Conservation (phyloP, 2,113 vertebrate species). For the Oreotrochilus melanogaster region DNA sequence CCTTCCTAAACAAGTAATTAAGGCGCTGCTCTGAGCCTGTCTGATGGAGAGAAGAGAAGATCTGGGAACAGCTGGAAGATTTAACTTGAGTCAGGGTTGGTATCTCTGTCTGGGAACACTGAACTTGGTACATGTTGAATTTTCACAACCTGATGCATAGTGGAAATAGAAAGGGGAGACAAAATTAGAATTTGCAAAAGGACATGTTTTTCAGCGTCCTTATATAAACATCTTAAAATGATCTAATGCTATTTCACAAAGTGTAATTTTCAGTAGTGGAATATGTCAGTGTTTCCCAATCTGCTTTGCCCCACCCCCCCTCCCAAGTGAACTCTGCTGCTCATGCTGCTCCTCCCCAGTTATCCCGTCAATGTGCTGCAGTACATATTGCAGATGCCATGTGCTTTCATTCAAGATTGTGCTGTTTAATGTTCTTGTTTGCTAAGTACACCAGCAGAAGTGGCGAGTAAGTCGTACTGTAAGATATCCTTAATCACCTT, state of each 20-base stretch:
- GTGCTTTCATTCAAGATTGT: background rate
- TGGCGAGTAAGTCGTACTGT: background rate
- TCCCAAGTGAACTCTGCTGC: background rate
- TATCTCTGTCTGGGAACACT: conserved; percentile 30
- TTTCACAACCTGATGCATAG: conserved; percentile 47
- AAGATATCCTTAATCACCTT: background rate
- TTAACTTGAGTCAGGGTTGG: background rate
- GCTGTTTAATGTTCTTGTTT: background rate
- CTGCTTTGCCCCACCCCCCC: conserved; percentile 3
- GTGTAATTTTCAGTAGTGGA: conserved; percentile 70
- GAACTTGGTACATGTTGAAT: background rate
- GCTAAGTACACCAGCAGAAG: background rate
- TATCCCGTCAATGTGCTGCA: background rate
- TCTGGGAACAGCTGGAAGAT: conserved; percentile 27
- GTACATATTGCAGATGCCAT: background rate
- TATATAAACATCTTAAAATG: conserved; percentile 67
- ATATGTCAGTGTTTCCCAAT: conserved; percentile 64
- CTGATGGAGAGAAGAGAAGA: conserved; percentile 38
- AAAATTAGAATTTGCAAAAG: conserved; percentile 1
- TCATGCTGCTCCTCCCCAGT: background rate
- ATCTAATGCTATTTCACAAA: conserved; percentile 60
- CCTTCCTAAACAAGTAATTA: conserved; percentile 77
- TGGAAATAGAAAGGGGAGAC: conserved; percentile 57
- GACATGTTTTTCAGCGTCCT: conserved; percentile 55
- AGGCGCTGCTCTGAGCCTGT: conserved; percentile 44